These are phyloP conservation scores for Sylvia borin DNA, from an alignment of 2,797 vertebrate species.

Conservation along the genomic window DNA sequence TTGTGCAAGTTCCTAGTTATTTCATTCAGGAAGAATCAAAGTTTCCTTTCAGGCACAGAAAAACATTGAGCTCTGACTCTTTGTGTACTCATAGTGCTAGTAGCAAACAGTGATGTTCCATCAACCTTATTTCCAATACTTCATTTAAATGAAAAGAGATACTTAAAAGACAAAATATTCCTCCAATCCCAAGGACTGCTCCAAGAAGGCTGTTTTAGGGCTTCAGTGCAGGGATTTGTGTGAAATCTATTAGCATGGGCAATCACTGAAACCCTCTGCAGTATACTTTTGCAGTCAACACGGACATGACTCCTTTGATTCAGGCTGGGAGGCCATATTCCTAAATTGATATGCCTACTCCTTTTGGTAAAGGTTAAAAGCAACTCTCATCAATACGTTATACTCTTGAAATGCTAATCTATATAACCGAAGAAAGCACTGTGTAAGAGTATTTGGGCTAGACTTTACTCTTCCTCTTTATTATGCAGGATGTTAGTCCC, in stretches of 20 bases:
- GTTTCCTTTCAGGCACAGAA: conserved; percentile 51
- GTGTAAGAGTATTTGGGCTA: background rate
- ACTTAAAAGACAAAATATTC: background rate
- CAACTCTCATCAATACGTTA: background rate
- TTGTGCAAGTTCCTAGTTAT: conserved; percentile 44
- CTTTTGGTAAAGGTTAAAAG: background rate
- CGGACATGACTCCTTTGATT: background rate
- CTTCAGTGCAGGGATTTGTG: background rate
- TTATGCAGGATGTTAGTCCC: fast-evolving
- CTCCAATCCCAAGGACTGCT: background rate
- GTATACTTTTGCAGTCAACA: background rate
- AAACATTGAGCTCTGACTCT: conserved; percentile 6
- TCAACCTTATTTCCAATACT: background rate
- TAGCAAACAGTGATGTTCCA: background rate
- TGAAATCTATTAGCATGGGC: background rate
- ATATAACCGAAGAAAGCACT: background rate
- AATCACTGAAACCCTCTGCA: background rate
- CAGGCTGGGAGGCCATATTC: fast-evolving
- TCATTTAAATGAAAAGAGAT: background rate
- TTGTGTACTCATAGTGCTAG: background rate
- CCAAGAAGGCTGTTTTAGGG: background rate
- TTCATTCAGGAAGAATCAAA: conserved; percentile 66
- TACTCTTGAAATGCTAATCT: background rate
- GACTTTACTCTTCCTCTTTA: background rate
- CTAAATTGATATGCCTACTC: background rate